Evolutionary conservation across 1,140 invertebrate genomes (phyloP).

Genomic region (Armadillidium nasatum): DNA sequence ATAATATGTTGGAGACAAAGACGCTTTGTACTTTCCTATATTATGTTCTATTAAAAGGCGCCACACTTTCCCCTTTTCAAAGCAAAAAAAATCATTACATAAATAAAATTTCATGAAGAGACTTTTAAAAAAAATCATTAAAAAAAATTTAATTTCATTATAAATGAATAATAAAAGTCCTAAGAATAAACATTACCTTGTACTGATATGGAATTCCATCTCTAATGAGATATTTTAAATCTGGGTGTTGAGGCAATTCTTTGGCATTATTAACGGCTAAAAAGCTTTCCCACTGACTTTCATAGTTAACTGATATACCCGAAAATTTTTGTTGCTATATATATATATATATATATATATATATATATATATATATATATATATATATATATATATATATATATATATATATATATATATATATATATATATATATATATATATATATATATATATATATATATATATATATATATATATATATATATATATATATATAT

Average conservation of each 20-base stretch:
- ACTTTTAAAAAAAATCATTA: too few species aligned
- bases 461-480: too few species aligned
- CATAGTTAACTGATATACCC: not conserved
- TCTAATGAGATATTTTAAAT: slow-evolving; percentile 48
- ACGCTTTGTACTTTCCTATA: slow-evolving; percentile 42
- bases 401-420: slow-evolving; percentile 13
- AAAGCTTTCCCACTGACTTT: slow-evolving; percentile 33
- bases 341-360: slow-evolving; percentile 1
- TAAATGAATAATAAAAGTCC: too few species aligned
- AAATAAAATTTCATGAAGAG: too few species aligned
- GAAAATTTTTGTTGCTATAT: too few species aligned
- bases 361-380: not conserved
- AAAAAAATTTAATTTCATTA: too few species aligned
- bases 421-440: too few species aligned
- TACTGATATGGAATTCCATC: slow-evolving; percentile 50
- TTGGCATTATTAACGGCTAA: slow-evolving; percentile 33
- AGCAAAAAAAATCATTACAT: not conserved
- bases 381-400: not conserved
- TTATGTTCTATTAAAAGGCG: slow-evolving; percentile 34
- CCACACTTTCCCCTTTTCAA: slow-evolving; percentile 45
- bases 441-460: too few species aligned
- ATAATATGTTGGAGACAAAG: slow-evolving; percentile 48
- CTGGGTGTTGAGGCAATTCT: slow-evolving; percentile 34
- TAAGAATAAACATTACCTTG: slow-evolving; percentile 47
- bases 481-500: too few species aligned